Evolutionary conservation across 92 coral and sea anemone species (phyloP).

Genomic region (Palythoa heliodiscus): DNA sequence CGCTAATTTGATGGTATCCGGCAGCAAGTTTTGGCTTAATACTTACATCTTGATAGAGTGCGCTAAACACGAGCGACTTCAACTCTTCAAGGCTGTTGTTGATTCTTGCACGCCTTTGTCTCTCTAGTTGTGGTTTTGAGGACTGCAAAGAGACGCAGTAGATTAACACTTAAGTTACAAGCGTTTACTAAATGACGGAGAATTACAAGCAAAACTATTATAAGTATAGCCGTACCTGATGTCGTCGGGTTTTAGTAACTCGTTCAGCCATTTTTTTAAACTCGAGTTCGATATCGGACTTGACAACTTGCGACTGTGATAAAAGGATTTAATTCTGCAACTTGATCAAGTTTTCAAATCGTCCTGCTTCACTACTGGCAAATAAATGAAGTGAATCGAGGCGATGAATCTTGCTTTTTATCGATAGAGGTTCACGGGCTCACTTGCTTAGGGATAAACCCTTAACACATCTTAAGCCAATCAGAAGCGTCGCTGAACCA

Average conservation of each 20-base stretch:
- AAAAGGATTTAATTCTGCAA: not conserved
- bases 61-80: constrained; percentile 75
- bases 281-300: not conserved
- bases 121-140: constrained; percentile 79
- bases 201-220: not conserved
- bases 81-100: constrained; percentile 85
- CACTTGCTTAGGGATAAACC: constrained; percentile 49
- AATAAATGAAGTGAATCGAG: constrained; percentile 37
- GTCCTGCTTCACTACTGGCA: not conserved
- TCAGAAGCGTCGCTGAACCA: constrained; percentile 31
- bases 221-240: constrained; percentile 18
- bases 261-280: constrained; percentile 30
- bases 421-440: constrained; percentile 31
- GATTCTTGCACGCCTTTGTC: constrained; percentile 90
- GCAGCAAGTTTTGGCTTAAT: not conserved
- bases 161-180: not conserved
- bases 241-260: constrained; percentile 28
- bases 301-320: not conserved
- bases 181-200: constrained; percentile 1
- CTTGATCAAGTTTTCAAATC: not conserved
- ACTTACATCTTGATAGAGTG: constrained; percentile 86
- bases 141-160: constrained; percentile 54
- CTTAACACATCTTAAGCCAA: constrained; percentile 31
- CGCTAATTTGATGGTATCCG: not conserved
- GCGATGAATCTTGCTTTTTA: constrained; percentile 32